Conservation (phyloP, 2,797 vertebrate species). For the Phrynocephalus vlangalii region DNA sequence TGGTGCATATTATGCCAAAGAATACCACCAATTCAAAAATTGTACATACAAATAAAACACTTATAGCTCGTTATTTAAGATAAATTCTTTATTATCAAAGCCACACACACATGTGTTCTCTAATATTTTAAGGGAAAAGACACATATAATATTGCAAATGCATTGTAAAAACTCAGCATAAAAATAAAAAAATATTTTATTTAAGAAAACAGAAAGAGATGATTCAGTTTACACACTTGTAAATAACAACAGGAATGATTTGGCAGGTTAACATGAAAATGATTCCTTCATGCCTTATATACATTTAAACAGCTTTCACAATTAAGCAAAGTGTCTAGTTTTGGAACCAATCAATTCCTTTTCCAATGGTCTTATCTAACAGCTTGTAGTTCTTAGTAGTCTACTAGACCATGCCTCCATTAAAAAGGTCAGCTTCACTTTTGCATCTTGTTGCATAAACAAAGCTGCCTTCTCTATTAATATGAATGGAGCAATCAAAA, state of each 20-base stretch:
- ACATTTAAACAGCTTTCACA: not conserved
- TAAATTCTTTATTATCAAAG: conserved; percentile 30
- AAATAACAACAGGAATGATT: conserved; percentile 14
- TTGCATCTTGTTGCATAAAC: not conserved
- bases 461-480: no score
- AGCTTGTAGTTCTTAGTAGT: not conserved
- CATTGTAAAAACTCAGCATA: not conserved
- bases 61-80: conserved; percentile 11
- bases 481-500: not conserved
- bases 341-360: not conserved
- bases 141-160: not conserved
- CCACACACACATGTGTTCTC: not conserved
- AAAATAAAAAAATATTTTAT: not conserved
- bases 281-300: not conserved
- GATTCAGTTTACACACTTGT: conserved; percentile 42
- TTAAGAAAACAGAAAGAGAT: not conserved
- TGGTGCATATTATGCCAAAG: conserved; percentile 11
- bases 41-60: conserved; percentile 27
- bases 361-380: not conserved
- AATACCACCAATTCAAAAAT: not conserved
- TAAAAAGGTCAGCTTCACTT: not conserved
- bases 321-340: not conserved
- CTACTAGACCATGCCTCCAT: not conserved
- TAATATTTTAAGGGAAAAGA: conserved; percentile 12
- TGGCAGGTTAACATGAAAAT: conserved; percentile 7